phyloP scores from a whole-genome alignment of 2,888 invertebrate species.

The Cephonodes hylas region DNA sequence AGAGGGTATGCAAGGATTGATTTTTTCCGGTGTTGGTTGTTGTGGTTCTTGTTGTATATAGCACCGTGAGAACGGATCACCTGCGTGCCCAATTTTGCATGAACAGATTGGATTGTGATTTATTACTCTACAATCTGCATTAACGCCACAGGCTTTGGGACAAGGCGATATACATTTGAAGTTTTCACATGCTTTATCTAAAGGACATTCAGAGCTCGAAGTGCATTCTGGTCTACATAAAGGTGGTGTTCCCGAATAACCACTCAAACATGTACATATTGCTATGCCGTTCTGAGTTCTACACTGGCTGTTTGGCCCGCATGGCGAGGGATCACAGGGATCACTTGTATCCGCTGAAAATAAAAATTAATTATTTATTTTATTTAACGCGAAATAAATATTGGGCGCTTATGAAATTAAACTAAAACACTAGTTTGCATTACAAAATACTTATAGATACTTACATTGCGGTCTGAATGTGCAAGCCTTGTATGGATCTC shows the following conservation, averaged over 20 bases:
- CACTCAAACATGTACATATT: constrained; percentile 86
- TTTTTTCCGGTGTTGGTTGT: constrained; percentile 39
- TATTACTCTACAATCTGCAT: constrained; percentile 85
- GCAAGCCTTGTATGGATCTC: constrained; percentile 86
- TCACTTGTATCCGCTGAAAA: constrained; percentile 57
- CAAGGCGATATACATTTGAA: constrained; percentile 88
- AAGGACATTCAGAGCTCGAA: constrained; percentile 84
- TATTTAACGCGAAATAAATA: too few relatives aligned
- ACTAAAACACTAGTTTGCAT: too few relatives aligned
- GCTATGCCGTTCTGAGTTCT: constrained; percentile 80
- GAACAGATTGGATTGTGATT: constrained; percentile 87
- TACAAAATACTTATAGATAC: constrained; percentile 33
- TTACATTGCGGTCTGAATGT: constrained; percentile 80
- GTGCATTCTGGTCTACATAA: constrained; percentile 86
- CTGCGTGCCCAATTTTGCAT: constrained; percentile 82
- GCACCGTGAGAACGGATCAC: constrained; percentile 83
- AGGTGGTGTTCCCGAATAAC: constrained; percentile 85
- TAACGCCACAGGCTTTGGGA: constrained; percentile 85
- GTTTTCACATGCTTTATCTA: constrained; percentile 84
- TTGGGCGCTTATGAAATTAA: neutral
- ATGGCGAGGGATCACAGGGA: constrained; percentile 86
- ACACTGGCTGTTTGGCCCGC: constrained; percentile 87
- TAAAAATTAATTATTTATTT: constrained; percentile 12
- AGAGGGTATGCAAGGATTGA: constrained; percentile 86
- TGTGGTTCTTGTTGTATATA: constrained; percentile 51